These are phyloP conservation scores for Alouatta palliata DNA, from an alignment of 2,113 vertebrate species.

Conservation along the genomic window DNA sequence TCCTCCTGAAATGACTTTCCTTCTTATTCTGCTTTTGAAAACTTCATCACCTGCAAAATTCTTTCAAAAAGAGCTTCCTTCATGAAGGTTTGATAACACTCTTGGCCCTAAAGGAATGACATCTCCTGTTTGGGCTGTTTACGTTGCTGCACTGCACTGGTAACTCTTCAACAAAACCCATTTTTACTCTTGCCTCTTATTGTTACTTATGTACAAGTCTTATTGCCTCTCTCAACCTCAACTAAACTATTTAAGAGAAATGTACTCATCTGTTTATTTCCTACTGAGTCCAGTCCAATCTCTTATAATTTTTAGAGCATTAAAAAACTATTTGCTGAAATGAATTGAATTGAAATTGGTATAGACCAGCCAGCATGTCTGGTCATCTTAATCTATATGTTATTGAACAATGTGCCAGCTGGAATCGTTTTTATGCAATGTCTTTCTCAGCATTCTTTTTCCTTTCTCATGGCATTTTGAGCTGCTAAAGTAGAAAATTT, in stretches of 20 bases:
- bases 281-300: not conserved
- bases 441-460: not conserved
- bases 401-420: not conserved
- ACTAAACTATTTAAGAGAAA: not conserved
- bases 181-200: not conserved
- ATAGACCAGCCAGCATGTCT: not conserved
- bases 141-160: not conserved
- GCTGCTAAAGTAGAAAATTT: not conserved
- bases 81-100: not conserved
- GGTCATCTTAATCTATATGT: not conserved
- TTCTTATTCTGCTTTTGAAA: not conserved
- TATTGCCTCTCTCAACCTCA: not conserved
- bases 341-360: not conserved
- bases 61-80: not conserved
- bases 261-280: not conserved
- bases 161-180: not conserved
- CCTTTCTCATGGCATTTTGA: constrained; percentile 28
- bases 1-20: not conserved
- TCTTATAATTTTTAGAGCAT: constrained; percentile 20
- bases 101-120: not conserved
- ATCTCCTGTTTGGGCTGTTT: not conserved
- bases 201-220: not conserved
- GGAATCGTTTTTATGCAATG: not conserved
- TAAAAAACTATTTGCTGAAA: not conserved
- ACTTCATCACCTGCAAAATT: not conserved